These are phyloP conservation scores for Calidris pygmaea DNA, from an alignment of 2,113 vertebrate species.

Conservation along the genomic window DNA sequence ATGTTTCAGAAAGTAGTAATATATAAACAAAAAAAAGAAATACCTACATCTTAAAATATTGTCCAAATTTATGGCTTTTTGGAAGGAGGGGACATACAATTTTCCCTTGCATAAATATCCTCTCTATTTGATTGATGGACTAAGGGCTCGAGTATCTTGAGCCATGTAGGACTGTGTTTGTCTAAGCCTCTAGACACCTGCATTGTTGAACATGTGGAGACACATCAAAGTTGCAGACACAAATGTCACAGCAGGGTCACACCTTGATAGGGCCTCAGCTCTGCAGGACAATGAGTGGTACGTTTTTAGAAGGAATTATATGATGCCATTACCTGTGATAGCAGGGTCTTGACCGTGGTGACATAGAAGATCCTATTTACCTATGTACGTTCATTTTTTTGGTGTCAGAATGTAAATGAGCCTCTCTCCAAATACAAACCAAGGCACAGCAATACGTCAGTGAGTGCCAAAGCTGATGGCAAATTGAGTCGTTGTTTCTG, in stretches of 20 bases:
- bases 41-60: neutral
- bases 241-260: neutral
- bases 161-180: neutral
- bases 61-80: neutral
- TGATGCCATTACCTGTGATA: neutral
- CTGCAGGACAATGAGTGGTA: neutral
- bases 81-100: neutral
- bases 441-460: neutral
- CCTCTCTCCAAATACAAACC: neutral
- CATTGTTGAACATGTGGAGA: fast-evolving
- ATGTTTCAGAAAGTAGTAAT: neutral
- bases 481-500: neutral
- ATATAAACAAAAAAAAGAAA: neutral
- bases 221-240: neutral
- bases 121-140: neutral
- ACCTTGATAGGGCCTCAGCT: neutral
- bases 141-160: neutral
- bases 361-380: neutral
- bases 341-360: neutral
- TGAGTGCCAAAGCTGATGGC: neutral
- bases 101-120: neutral
- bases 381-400: neutral
- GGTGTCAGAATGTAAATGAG: neutral
- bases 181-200: neutral
- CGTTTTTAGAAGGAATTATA: neutral